Conservation (phyloP, 2,888 invertebrate species). For the Caenorhabditis macrosperma region DNA sequence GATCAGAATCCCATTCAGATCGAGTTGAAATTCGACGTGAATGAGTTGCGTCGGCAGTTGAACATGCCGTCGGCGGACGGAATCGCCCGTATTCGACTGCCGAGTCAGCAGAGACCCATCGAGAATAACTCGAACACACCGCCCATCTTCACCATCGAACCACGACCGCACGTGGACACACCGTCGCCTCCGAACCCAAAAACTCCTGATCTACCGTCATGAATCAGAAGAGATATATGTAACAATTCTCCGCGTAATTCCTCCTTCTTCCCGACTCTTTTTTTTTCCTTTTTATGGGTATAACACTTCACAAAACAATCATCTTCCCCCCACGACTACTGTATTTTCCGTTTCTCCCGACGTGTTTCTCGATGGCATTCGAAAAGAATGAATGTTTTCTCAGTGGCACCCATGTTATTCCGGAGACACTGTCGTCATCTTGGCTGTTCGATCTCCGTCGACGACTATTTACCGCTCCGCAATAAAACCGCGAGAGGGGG, state of each 20-base stretch:
- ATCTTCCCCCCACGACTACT: constrained; percentile 1
- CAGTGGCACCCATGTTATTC: too few species aligned
- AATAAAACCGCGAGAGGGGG: too few species aligned
- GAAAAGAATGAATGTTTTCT: not conserved
- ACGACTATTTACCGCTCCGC: not conserved
- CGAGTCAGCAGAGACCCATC: constrained; percentile 6
- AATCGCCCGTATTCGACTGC: constrained; percentile 45
- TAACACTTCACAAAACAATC: constrained; percentile 16
- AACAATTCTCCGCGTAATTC: not conserved
- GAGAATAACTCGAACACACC: constrained; percentile 26
- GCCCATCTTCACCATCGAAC: constrained; percentile 51
- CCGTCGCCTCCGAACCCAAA: not conserved
- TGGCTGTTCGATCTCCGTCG: too few species aligned
- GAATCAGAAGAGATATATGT: not conserved
- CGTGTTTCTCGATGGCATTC: too few species aligned
- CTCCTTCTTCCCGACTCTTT: not conserved
- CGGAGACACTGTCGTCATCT: too few species aligned
- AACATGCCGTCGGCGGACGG: constrained; percentile 41
- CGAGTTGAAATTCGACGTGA: constrained; percentile 58
- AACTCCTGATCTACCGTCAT: too few species aligned
- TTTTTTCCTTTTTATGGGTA: constrained; percentile 7
- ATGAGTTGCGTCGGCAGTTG: constrained; percentile 50
- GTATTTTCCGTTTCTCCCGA: too few species aligned
- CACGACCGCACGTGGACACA: not conserved
- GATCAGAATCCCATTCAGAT: constrained; percentile 28